A percentile compares a stretch with the other conserved stretches of the same genome.
Evolutionary conservation across 2,888 invertebrate species (phyloP).

Genomic region (Idaea aversata): DNA sequence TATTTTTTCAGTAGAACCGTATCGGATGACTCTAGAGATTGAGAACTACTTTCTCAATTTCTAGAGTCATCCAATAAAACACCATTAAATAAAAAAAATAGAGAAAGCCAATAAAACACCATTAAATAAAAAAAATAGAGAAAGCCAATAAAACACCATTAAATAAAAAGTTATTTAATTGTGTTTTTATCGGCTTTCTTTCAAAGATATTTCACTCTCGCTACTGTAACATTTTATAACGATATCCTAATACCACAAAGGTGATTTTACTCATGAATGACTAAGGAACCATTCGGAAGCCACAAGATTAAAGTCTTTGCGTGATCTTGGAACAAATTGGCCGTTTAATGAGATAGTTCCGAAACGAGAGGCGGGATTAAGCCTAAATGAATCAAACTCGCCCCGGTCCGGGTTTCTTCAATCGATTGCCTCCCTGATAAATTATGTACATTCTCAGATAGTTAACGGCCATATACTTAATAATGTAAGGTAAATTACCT

Average conservation of each 20-base stretch:
- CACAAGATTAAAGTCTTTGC: slow-evolving; percentile 63
- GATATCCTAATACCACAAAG: not conserved
- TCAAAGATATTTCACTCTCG: too few species aligned
- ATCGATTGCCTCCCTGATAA: slow-evolving; percentile 51
- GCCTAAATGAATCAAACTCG: slow-evolving; percentile 68
- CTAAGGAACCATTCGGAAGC: slow-evolving; percentile 36
- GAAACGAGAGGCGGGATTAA: slow-evolving; percentile 58
- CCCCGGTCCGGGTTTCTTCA: slow-evolving; percentile 37
- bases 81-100: too few species aligned
- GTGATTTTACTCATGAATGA: slow-evolving; percentile 5
- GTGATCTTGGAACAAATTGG: slow-evolving; percentile 69
- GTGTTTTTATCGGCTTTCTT: too few species aligned
- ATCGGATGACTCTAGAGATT: too few species aligned
- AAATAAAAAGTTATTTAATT: too few species aligned
- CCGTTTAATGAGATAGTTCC: slow-evolving; percentile 70
- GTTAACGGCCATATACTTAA: slow-evolving; percentile 30
- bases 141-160: too few species aligned
- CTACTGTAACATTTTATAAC: not conserved
- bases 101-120: too few species aligned
- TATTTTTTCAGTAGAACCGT: too few species aligned
- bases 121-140: too few species aligned
- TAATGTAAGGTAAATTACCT: slow-evolving; percentile 27
- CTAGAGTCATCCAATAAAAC: too few species aligned
- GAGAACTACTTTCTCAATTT: too few species aligned
- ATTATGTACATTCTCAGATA: slow-evolving; percentile 32